Base-by-base conservation (phyloP, 2,113 vertebrate species). In the Anseranas semipalmata region DNA sequence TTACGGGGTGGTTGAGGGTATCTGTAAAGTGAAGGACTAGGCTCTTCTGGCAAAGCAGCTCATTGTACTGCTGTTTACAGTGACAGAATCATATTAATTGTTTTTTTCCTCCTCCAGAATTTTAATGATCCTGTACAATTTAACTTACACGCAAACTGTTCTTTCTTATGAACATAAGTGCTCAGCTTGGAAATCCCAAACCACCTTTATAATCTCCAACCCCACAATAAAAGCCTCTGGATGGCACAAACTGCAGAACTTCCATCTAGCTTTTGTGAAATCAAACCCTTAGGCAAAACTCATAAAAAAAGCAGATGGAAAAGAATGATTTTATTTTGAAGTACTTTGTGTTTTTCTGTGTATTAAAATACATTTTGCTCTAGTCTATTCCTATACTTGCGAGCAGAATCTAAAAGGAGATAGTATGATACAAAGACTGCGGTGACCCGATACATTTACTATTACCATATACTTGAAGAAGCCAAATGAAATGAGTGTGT, bases 401-500 rank as follows among this genome's bases (percentile, higher is more conserved):
- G 55, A 95, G 30, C 55, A 72, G 78, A 73, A 68, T 77, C 74
- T 87, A 41, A 80, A 86, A 92, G 27, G 71, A 91, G 37, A 77
- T 73, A 93, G 95, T 77, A 66, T 83, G 72, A 86, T 77, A 52
- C n/a, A 63, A 89, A 83, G 30, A 84, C 15, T 0, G 3, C 80
- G 73, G 65, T 87, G 85, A 78, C 85, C 62, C 9, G 12, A 46
- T 55, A 22, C 30, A 65, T 90, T 90, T 59, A 63, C 78, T 55
- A 53, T 87, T 85, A 90, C 39, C n/a, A 10, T 70, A 41, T 28
- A 67, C 35, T 86, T 68, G 35, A 48, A 91, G 85, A 71, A 91
- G 41, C 80, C 78, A 95, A 95, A 85, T 90, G 63, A 96, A 96
- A 89, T 62, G 77, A 73, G 74, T 90, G 9, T 78, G 48, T 66